Percentiles rank a stretch among this genome's conserved stretches.
These are phyloP conservation scores for Megastigmus dorsalis DNA, from an alignment of 2,888 invertebrate genomes.

Conservation along the genomic window DNA sequence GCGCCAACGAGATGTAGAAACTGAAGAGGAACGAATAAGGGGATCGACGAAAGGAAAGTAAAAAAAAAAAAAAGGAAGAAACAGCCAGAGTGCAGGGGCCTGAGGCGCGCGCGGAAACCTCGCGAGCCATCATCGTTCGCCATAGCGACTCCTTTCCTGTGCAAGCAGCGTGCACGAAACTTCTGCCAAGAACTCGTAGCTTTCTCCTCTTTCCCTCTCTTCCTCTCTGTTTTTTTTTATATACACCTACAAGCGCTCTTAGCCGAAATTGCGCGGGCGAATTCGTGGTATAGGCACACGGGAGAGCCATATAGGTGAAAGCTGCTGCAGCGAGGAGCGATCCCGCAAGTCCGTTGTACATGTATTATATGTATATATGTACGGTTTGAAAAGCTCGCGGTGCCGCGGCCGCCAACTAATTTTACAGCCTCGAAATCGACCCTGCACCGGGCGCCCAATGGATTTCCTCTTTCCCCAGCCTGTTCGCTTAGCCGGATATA, in stretches of 20 bases:
- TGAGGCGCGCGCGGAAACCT: not conserved
- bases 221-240: not conserved
- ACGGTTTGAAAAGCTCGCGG: not conserved
- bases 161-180: slow-evolving; percentile 12
- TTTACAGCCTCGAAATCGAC: not conserved
- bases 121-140: slow-evolving; percentile 3
- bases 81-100: not conserved
- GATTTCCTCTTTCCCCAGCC: slow-evolving; percentile 18
- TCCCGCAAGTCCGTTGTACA: too few species aligned
- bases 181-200: not conserved
- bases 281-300: not conserved
- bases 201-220: not conserved
- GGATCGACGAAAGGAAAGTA: not conserved
- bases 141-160: not conserved
- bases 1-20: not conserved
- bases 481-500: slow-evolving; percentile 27
- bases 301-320: too few species aligned
- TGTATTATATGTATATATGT: too few species aligned
- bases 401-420: not conserved
- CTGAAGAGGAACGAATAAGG: not conserved
- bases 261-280: slow-evolving; percentile 7
- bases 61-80: not conserved
- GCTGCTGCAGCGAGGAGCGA: too few species aligned
- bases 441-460: not conserved
- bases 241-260: not conserved